A percentile compares a stretch with the other conserved stretches of the same genome.
phyloP scores from a whole-genome alignment of 2,888 invertebrate species.

The Macrostomum cliftonense region DNA sequence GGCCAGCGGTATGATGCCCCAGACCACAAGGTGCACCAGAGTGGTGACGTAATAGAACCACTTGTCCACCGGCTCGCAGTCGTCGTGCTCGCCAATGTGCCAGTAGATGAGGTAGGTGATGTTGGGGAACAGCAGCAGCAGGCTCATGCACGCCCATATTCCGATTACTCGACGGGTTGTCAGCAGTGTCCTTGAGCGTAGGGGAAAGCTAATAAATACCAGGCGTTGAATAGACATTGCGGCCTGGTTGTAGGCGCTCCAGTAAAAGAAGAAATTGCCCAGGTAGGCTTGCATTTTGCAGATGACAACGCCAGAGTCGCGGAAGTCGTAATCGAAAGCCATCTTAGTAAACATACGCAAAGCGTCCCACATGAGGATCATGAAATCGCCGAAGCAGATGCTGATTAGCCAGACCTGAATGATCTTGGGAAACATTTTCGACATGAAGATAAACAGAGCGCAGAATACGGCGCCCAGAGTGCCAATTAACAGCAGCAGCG shows the following conservation, averaged over 20 bases:
- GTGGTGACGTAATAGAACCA: conserved; percentile 8
- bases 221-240: conserved; percentile 10
- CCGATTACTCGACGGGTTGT: conserved; percentile 4
- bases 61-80: conserved; percentile 8
- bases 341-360: conserved; percentile 9
- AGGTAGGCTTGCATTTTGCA: conserved; percentile 7
- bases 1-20: conserved; percentile 11
- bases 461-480: conserved; percentile 7
- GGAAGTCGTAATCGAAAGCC: conserved; percentile 6
- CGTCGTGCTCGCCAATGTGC: conserved; percentile 2
- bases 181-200: conserved; percentile 4
- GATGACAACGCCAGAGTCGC: conserved; percentile 1
- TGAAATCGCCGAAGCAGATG: conserved; percentile 12
- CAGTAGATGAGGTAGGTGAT: conserved; percentile 8
- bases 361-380: conserved; percentile 12
- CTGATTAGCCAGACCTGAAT: conserved; percentile 11
- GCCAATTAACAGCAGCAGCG: conserved; percentile 7
- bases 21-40: conserved; percentile 9
- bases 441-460: conserved; percentile 9
- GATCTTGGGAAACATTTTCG: conserved; percentile 7
- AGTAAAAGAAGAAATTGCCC: conserved; percentile 11
- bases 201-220: conserved; percentile 5
- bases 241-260: conserved; percentile 12
- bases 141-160: conserved; percentile 3
- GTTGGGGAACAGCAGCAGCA: conserved; percentile 6